A percentile compares a stretch with the other conserved stretches of the same genome.
Evolutionary conservation across 2,113 vertebrate species (phyloP).

Genomic region (Chaetorhynchus papuensis): DNA sequence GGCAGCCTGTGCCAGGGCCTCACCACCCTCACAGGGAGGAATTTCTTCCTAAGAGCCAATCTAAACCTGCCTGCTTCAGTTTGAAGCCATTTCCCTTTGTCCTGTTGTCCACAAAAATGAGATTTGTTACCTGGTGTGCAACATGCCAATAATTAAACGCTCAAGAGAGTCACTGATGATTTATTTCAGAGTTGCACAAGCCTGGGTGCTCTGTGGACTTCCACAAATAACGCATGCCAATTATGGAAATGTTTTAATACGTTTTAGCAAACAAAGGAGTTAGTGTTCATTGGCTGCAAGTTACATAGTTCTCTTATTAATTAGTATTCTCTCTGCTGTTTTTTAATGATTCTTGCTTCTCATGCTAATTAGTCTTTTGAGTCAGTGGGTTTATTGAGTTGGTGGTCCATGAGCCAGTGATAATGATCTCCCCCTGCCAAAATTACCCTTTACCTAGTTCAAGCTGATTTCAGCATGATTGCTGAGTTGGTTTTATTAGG

Average conservation of each 20-base stretch:
- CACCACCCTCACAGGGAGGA: too few species aligned
- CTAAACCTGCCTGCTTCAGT: background rate
- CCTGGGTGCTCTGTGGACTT: background rate
- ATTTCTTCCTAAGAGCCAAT: background rate
- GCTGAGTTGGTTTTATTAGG: background rate
- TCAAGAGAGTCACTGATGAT: background rate
- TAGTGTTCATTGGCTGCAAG: background rate
- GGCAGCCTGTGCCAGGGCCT: background rate
- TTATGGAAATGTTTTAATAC: background rate
- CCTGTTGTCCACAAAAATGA: background rate
- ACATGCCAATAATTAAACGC: background rate
- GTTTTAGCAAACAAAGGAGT: background rate
- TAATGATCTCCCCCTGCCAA: background rate
- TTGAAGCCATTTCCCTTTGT: background rate
- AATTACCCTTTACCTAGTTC: background rate
- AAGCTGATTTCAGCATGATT: background rate
- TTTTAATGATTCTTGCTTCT: background rate
- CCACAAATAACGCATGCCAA: background rate
- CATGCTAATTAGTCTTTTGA: background rate
- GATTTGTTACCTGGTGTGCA: accelerated
- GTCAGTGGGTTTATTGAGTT: background rate
- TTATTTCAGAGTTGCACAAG: background rate
- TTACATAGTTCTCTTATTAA: background rate
- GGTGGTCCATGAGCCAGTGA: background rate
- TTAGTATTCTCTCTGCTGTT: background rate